Percentiles rank a stretch among this genome's conserved stretches.
phyloP scores from a whole-genome alignment of 2,113 vertebrate species.

The Megaceryle maxima region DNA sequence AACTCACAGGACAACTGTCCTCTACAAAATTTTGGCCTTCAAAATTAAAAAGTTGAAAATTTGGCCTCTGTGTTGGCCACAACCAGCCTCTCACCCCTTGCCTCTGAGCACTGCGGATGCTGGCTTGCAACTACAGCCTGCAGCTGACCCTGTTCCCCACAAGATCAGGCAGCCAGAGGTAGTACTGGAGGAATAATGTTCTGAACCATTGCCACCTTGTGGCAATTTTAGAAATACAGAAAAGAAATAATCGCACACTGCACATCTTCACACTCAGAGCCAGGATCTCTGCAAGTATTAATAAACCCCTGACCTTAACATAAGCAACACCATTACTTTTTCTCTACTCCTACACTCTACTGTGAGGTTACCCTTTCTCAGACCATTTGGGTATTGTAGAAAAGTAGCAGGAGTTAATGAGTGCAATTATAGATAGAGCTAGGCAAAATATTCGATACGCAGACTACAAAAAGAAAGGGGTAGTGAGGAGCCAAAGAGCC shows the following conservation, averaged over 20 bases:
- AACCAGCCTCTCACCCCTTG: fast-evolving
- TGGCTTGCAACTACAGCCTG: background rate
- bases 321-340: no score
- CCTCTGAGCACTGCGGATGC: fast-evolving
- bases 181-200: background rate
- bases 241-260: background rate
- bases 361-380: background rate
- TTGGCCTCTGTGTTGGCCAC: fast-evolving
- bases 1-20: background rate
- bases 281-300: fast-evolving
- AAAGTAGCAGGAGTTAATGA: background rate
- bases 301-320: background rate
- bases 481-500: background rate
- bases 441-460: background rate
- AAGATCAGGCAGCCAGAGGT: background rate
- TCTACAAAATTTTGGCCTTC: background rate
- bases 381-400: background rate
- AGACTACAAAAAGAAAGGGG: background rate
- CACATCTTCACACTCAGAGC: fast-evolving
- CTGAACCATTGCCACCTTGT: slow-evolving; percentile 9
- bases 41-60: fast-evolving
- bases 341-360: background rate
- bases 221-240: background rate
- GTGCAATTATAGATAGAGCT: background rate
- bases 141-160: fast-evolving